Evolutionary conservation across 2,888 invertebrate species (phyloP), one percentile per base, ranked within the genome.

Genomic region (Chalcosyrphus nemorum): DNA sequence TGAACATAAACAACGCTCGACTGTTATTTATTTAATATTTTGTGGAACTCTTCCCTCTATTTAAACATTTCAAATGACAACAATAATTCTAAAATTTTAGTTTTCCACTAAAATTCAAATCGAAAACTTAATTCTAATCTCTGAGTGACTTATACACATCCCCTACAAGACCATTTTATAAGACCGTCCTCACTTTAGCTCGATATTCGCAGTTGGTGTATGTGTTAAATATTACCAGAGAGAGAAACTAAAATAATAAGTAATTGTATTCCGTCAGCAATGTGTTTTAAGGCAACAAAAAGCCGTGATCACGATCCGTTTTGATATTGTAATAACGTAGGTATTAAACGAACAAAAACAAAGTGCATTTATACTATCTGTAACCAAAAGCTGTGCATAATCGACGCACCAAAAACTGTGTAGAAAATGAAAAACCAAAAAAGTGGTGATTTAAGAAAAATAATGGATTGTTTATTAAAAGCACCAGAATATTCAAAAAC

Each of bases 341-440:
- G 80, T 80, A 80, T 80, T 80, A 70, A n/a, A n/a, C n/a, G n/a
- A n/a, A n/a, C n/a, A n/a, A 57, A 59, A 84, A 57, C 66, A 84
- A 84, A 84, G 80, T 84, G 84, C 84, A 84, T 84, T 84, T 84
- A 84, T 75, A 84, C 80, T 75, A 71, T 47, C 15, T 76, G 76
- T 81, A 65, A 74, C 47, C 52, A 50, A 80, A 74, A 74, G 50
- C 57, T 70, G 68, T 71, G 81, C 77, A 81, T 77, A 54, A 45
- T 17, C 65, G 57, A 84, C 80, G 74, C 80, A 84, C 80, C 80
- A 80, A 78, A 59, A 59, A 47, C n/a, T n/a, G n/a, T 63, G 35
- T n/a, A 57, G 43, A 32, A 32, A 32, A 32, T 9, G 2, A 32
- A 32, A 7, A 47, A 45, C 57, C 61, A 78, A 78, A 56, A 24